Evolutionary conservation across 2,888 invertebrate genomes (phyloP).

Genomic region (Parthenolecanium corni): DNA sequence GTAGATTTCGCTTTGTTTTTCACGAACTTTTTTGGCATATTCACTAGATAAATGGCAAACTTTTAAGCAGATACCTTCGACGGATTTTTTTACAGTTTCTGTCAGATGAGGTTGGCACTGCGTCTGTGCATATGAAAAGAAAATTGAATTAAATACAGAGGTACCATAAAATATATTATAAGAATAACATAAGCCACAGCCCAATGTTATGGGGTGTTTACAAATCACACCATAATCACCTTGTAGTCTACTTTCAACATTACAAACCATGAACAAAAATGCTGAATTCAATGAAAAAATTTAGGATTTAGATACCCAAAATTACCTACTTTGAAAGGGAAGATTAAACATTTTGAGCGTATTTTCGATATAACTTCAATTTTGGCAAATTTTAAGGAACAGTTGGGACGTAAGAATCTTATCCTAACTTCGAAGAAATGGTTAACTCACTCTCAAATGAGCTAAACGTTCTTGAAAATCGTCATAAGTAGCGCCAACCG

Average conservation of each 20-base stretch:
- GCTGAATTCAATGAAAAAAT: not conserved
- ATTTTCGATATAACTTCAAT: too few species aligned
- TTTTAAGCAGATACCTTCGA: conserved; percentile 89
- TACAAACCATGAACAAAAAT: not conserved
- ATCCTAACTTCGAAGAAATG: conserved; percentile 15
- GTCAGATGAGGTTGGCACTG: conserved; percentile 93
- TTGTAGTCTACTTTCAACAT: not conserved
- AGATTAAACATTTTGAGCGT: too few species aligned
- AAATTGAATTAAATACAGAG: too few species aligned
- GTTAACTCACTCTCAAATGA: conserved; percentile 57
- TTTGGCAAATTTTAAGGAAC: too few species aligned
- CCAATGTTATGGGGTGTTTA: too few species aligned
- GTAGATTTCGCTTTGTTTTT: conserved; percentile 71
- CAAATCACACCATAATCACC: too few species aligned
- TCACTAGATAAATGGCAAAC: conserved; percentile 86
- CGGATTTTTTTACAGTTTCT: conserved; percentile 86
- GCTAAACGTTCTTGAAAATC: conserved; percentile 81
- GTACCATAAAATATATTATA: conserved; percentile 17
- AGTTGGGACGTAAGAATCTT: not conserved
- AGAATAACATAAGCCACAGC: too few species aligned
- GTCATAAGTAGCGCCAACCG: conserved; percentile 86
- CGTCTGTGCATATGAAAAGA: conserved; percentile 43
- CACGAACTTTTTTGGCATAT: conserved; percentile 78
- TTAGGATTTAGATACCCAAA: too few species aligned
- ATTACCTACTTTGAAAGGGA: too few species aligned